Evolutionary conservation across 1,140 invertebrate genomes (phyloP).

Genomic region (Drosophila repletoides): DNA sequence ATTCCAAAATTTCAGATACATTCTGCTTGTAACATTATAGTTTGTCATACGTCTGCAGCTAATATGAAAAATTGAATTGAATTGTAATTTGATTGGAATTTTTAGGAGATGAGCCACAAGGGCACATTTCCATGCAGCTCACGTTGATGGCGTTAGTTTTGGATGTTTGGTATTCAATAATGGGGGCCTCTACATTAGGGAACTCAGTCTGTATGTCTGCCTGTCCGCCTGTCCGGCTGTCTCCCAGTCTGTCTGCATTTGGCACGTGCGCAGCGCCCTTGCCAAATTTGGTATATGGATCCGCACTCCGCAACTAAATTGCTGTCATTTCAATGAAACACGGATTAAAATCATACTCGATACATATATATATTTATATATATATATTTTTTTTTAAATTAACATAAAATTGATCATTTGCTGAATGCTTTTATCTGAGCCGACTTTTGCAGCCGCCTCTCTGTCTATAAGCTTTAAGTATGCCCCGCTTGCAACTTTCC

Average conservation of each 20-base stretch:
- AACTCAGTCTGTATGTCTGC: not conserved
- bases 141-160: slow-evolving; percentile 3
- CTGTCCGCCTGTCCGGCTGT: not conserved
- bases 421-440: slow-evolving; percentile 14
- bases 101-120: too few species aligned
- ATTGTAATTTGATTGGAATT: not conserved
- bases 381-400: slow-evolving; percentile 1
- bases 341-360: slow-evolving; percentile 20
- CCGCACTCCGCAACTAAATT: not conserved
- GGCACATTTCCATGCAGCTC: slow-evolving; percentile 22
- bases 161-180: slow-evolving; percentile 1
- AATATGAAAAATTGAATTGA: too few species aligned
- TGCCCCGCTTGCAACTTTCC: too few species aligned
- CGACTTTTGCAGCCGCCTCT: not conserved
- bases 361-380: not conserved
- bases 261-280: slow-evolving; percentile 60
- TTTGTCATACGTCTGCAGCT: too few species aligned
- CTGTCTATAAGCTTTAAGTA: too few species aligned
- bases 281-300: slow-evolving; percentile 1
- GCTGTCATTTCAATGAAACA: slow-evolving; percentile 22
- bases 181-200: not conserved
- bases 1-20: too few species aligned
- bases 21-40: too few species aligned
- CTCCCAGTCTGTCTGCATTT: not conserved
- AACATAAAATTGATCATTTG: slow-evolving; percentile 3